phyloP scores from a whole-genome alignment of 2,888 invertebrate genomes.

The Tuta absoluta region DNA sequence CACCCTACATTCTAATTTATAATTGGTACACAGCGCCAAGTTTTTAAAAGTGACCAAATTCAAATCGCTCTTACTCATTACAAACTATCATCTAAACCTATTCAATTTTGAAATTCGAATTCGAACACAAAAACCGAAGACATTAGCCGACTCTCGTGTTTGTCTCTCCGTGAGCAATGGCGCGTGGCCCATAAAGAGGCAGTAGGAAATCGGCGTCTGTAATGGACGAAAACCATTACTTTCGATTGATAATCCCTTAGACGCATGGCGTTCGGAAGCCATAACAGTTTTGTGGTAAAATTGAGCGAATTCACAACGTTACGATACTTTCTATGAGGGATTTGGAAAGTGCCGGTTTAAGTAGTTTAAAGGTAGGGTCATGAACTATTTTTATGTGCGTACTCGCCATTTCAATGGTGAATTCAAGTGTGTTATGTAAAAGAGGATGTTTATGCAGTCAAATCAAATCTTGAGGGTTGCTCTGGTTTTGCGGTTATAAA shows the following conservation, averaged over 20 bases:
- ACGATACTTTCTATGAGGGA: neutral
- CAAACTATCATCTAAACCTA: neutral
- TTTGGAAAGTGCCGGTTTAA: neutral
- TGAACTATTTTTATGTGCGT: neutral
- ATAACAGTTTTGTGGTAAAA: conserved; percentile 81
- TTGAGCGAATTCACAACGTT: conserved; percentile 61
- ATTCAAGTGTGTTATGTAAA: conserved; percentile 17
- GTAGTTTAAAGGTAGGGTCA: neutral
- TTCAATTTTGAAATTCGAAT: conserved; percentile 6
- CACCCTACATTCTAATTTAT: too few relatives aligned
- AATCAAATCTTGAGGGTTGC: neutral
- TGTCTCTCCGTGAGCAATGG: conserved; percentile 55
- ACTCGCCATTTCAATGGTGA: conserved; percentile 5
- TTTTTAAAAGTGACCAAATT: neutral
- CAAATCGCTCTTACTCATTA: neutral
- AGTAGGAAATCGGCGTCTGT: conserved; percentile 74
- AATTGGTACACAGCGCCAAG: neutral
- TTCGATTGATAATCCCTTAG: conserved; percentile 78
- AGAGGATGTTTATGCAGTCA: conserved; percentile 8
- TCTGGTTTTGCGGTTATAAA: neutral
- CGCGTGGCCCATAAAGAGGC: conserved; percentile 75
- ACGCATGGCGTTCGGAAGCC: conserved; percentile 76
- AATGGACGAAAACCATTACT: conserved; percentile 80
- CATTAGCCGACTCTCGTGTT: conserved; percentile 21
- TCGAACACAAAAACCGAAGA: conserved; percentile 14